Evolutionary conservation across 37 sponge, comb jelly and placozoan species (phyloP), one percentile per base, ranked within the genome.

Genomic region (Oscarella lobularis): DNA sequence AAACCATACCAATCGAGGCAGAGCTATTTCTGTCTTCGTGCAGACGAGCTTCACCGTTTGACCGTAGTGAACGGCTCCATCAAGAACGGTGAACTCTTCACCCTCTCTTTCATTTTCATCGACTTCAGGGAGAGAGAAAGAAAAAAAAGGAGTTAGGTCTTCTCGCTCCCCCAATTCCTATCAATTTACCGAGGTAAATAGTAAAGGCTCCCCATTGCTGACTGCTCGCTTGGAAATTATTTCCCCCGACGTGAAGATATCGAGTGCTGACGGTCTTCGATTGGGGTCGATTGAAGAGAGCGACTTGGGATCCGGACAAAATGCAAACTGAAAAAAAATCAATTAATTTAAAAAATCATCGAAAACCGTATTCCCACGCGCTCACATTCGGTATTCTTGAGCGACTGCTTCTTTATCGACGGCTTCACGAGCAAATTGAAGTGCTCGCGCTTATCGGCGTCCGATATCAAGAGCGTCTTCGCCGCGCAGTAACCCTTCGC

Each of bases 401-500:
- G 39, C 0, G 97, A 88, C 67, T 92, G 90, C 67, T 92, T 96
- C 87, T 96, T 96, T 72, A 92, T 96, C 33, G 97, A 96, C 0
- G 97, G 97, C 79, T 96, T 96, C 9, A 93, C 91, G 41, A 96
- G 91, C 74, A 93, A 54, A 38, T 93, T 87, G 48, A 93, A 93
- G 76, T 93, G 84, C 72, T 93, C 89, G 40, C 94, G 54, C 77
- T 93, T 93, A 74, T 93, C 94, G 2, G 85, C 80, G 81, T 93
- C 94, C 33, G 94, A 93, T 29, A 93, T 93, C 65, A 82, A 93
- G 32, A 93, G 90, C 0, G 94, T 89, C 68, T 93, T 93, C 37
- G 94, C 94, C 0, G 87, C 87, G 74, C 90, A 83, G 81, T 79
- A 89, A 73, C 78, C 82, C 85, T 85, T 36, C 55, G 37, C 35